Conservation (phyloP, 2,888 invertebrate genomes). For the Phymatocera aterrima region DNA sequence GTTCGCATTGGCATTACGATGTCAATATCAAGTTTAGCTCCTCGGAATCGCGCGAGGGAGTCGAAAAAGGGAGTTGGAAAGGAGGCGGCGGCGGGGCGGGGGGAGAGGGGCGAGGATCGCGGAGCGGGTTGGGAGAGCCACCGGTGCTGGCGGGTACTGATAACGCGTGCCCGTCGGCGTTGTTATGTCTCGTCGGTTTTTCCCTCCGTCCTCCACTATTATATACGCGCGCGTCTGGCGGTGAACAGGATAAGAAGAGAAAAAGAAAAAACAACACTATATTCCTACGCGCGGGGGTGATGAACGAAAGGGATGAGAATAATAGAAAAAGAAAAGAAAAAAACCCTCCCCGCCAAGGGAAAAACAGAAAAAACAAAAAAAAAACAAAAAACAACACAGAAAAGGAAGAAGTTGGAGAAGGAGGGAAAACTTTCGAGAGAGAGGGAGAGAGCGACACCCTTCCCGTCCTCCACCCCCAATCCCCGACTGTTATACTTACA, state of each 20-base stretch:
- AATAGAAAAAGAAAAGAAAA: constrained; percentile 14
- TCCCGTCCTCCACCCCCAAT: too few relatives aligned
- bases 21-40: constrained; percentile 62
- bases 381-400: too few relatives aligned
- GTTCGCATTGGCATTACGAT: constrained; percentile 55
- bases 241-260: not conserved
- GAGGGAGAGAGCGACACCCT: constrained; percentile 19
- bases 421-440: not conserved
- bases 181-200: constrained; percentile 64
- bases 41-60: constrained; percentile 46
- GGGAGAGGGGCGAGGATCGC: constrained; percentile 36
- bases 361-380: too few relatives aligned
- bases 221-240: too few relatives aligned
- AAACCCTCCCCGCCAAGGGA: constrained; percentile 40
- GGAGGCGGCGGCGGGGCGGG: constrained; percentile 13
- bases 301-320: not conserved
- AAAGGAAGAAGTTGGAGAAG: too few relatives aligned
- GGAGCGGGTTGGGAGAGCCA: constrained; percentile 48
- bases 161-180: constrained; percentile 69
- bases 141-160: constrained; percentile 68
- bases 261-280: too few relatives aligned
- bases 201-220: constrained; percentile 48
- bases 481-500: constrained; percentile 4
- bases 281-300: not conserved
- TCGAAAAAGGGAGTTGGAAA: not conserved